These are phyloP conservation scores for Oryzias sinensis DNA, from an alignment of 2,797 vertebrate species.

Conservation along the genomic window DNA sequence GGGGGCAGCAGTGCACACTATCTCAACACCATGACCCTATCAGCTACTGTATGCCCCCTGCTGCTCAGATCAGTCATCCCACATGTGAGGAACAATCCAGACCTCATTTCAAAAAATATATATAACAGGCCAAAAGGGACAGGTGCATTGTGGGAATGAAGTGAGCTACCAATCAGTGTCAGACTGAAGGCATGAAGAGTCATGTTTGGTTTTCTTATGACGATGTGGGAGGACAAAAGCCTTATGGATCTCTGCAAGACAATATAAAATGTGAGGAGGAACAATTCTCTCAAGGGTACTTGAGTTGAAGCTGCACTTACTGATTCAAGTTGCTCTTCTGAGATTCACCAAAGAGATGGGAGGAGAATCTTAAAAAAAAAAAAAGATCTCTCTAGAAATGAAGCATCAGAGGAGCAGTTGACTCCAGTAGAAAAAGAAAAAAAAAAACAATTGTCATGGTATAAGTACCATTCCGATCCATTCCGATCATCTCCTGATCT, in stretches of 20 bases:
- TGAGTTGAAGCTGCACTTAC: slow-evolving; percentile 25
- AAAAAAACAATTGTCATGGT: no score
- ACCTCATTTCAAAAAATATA: slow-evolving; percentile 39
- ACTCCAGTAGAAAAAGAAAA: slow-evolving; percentile 3
- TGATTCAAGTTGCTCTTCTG: slow-evolving; percentile 31
- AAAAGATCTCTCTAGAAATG: slow-evolving; percentile 5
- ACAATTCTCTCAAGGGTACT: slow-evolving; percentile 44
- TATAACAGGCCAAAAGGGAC: slow-evolving; percentile 26
- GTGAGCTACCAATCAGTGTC: slow-evolving; percentile 18
- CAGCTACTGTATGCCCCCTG: slow-evolving; percentile 32
- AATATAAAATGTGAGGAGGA: slow-evolving; percentile 11
- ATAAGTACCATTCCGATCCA: no score
- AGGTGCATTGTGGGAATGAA: slow-evolving; percentile 24
- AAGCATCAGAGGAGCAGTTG: not conserved
- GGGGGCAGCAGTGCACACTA: slow-evolving; percentile 19
- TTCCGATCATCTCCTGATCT: no score
- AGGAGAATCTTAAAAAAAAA: slow-evolving; percentile 9
- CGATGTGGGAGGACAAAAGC: slow-evolving; percentile 29
- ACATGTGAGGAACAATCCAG: slow-evolving; percentile 31
- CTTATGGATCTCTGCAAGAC: slow-evolving; percentile 28
- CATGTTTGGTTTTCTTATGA: slow-evolving; percentile 29
- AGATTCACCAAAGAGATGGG: slow-evolving; percentile 17
- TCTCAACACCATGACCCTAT: slow-evolving; percentile 58
- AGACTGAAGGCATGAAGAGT: slow-evolving; percentile 6
- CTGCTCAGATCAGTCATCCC: slow-evolving; percentile 31